These are phyloP conservation scores for Baryphthengus martii DNA, from an alignment of 2,113 vertebrate species.

Conservation along the genomic window DNA sequence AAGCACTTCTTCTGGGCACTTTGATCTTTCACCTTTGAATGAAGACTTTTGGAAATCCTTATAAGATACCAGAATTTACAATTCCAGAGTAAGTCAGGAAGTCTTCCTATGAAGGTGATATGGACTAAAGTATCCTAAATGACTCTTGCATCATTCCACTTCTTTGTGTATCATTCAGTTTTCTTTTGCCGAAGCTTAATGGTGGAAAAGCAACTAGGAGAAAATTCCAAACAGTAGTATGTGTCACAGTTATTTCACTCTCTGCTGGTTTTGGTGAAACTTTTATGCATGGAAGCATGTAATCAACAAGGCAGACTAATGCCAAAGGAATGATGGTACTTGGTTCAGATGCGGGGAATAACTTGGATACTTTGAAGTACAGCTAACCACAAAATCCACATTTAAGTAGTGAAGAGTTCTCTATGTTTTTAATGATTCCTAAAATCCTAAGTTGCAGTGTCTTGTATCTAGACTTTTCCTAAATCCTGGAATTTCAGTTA, in stretches of 20 bases:
- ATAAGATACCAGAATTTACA: neutral
- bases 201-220: neutral
- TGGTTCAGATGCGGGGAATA: neutral
- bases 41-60: neutral
- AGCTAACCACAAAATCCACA: neutral
- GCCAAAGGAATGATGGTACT: neutral
- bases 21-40: neutral
- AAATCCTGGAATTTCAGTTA: neutral
- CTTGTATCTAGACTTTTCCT: too few relatives aligned
- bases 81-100: neutral
- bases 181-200: neutral
- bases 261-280: neutral
- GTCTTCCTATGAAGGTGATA: neutral
- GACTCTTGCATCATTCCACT: neutral
- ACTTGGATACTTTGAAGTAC: conserved; percentile 13
- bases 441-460: neutral
- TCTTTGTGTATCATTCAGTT: neutral
- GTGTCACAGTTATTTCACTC: neutral
- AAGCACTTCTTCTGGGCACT: neutral
- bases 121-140: neutral
- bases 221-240: neutral
- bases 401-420: neutral
- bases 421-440: neutral
- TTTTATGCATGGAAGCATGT: neutral
- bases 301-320: neutral